Conservation (phyloP, 92 coral and sea anemone genomes). For the Micromussa lordhowensis region DNA sequence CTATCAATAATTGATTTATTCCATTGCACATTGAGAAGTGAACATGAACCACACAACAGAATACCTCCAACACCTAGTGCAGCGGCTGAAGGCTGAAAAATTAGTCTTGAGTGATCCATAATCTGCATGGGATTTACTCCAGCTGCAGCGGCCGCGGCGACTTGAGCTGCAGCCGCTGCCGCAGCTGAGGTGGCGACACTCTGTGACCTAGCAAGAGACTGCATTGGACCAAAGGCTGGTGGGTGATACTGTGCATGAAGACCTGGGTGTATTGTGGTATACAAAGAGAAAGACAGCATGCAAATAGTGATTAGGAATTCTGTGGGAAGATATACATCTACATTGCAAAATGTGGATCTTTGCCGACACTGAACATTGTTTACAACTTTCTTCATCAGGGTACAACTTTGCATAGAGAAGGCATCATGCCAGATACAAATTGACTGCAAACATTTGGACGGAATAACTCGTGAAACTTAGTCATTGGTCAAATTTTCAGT, state of each 20-base stretch:
- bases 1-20: too few relatives aligned
- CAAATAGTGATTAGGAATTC: too few relatives aligned
- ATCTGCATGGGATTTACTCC: slow-evolving; percentile 73
- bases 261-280: slow-evolving; percentile 30
- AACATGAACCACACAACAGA: not conserved
- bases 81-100: slow-evolving; percentile 57
- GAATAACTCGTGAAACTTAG: too few relatives aligned
- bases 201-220: slow-evolving; percentile 73
- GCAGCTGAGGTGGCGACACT: slow-evolving; percentile 73
- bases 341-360: too few relatives aligned
- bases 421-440: too few relatives aligned
- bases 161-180: slow-evolving; percentile 77
- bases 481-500: too few relatives aligned
- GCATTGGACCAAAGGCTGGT: slow-evolving; percentile 64
- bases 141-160: slow-evolving; percentile 65
- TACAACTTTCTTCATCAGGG: too few relatives aligned
- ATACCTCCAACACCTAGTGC: slow-evolving; percentile 54
- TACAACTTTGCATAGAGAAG: too few relatives aligned
- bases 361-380: too few relatives aligned
- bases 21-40: not conserved
- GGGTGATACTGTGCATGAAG: slow-evolving; percentile 50
- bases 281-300: not conserved
- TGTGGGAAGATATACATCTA: too few relatives aligned
- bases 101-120: slow-evolving; percentile 57
- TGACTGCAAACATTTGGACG: too few relatives aligned